Evolutionary conservation across 2,797 vertebrate species (phyloP), one percentile per base, ranked within the genome.

Genomic region (Molossus alvarezi): DNA sequence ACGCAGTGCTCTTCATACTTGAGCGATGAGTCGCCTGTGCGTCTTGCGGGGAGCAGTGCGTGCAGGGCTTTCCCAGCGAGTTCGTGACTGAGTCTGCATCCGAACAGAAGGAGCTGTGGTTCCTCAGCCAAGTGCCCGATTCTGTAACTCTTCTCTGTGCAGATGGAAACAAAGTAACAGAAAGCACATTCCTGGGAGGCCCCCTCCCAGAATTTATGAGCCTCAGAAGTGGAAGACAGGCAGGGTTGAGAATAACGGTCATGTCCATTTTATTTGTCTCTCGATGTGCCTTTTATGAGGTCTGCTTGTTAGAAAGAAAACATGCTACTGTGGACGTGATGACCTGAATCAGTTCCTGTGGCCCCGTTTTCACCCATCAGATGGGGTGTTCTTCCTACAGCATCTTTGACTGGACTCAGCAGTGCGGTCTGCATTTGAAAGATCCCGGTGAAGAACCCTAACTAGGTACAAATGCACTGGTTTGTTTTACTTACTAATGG

Each of bases 401-500:
- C 8, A 51, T 81, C 85, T 95, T 67, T 87, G 88, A 92, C 53
- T 45, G 72, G 65, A 57, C 86, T 58, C 48, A 37, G 73, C 12
- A 65, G 1, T 6, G 51, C 25, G 53, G 18, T 67, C 20, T 37
- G 1, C 20, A 13, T 64, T 6, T 48, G 53, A 81, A 93, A 85
- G 85, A 48, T 55, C 2, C n/a, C 53, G 62, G 33, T 80, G 64
- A 76, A 75, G 81, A 92, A 88, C 14, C 9, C 79, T 71, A 57
- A 87, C 75, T 55, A 93, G 58, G n/a, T 21, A 73, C 85, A 88
- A 77, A 88, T 84, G 48, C 21, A 20, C 23, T 65, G 25, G 55
- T 77, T 96, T 89, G 57, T 82, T 91, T 94, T 23, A 1, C 80
- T 95, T 88, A 69, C 75, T 94, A 58, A 87, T 37, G 51, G 23